Conservation (phyloP, 2,113 vertebrate genomes). For the Xerus inauris region DNA sequence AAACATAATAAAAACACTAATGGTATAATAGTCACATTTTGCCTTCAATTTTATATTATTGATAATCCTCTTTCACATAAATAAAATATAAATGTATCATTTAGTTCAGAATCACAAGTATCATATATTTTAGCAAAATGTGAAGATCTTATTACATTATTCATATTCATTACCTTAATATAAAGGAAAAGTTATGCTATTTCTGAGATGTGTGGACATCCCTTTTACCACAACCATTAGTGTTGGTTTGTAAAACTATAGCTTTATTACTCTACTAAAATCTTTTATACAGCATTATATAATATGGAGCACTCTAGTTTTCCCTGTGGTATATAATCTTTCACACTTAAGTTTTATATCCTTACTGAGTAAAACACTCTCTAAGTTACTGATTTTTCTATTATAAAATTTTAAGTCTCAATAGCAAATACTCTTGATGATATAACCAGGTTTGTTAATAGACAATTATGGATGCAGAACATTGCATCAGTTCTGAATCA, state of each 20-base stretch:
- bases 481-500: background rate
- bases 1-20: background rate
- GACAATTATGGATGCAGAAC: background rate
- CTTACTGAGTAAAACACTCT: conserved; percentile 45
- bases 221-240: conserved; percentile 63
- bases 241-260: conserved; percentile 75
- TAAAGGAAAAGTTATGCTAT: conserved; percentile 62
- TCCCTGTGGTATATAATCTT: conserved; percentile 56
- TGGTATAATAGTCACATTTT: background rate
- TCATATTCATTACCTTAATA: conserved; percentile 67
- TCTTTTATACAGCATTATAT: conserved; percentile 62
- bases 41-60: background rate
- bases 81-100: background rate
- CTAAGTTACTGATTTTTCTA: conserved; percentile 54
- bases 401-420: conserved; percentile 44
- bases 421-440: background rate
- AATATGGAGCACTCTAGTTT: conserved; percentile 31
- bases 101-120: conserved; percentile 42
- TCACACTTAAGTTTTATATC: conserved; percentile 58
- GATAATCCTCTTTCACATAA: background rate
- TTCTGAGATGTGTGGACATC: background rate
- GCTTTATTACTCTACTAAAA: conserved; percentile 73
- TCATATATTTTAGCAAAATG: background rate
- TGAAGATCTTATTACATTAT: background rate
- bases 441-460: conserved; percentile 14